Evolutionary conservation across 1,140 invertebrate genomes (phyloP).

Genomic region (Drosophila miranda): DNA sequence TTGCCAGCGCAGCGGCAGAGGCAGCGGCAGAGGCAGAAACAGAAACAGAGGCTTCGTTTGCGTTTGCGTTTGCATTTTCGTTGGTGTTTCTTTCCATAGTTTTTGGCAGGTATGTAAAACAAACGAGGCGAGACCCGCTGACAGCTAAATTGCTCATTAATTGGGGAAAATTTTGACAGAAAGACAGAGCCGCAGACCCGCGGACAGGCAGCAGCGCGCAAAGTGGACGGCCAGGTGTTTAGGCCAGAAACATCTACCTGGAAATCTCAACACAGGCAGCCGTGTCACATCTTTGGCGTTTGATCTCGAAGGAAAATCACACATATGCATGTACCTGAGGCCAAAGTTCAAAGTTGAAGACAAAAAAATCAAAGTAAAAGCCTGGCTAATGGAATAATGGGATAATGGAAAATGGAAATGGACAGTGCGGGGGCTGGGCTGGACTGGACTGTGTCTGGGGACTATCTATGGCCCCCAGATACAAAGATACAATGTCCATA

Average conservation of each 20-base stretch:
- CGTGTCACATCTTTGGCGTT: conserved; percentile 17
- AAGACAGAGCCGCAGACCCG: conserved; percentile 7
- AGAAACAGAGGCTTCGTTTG: too few relatives aligned
- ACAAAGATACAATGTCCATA: conserved; percentile 11
- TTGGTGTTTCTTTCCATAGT: background rate
- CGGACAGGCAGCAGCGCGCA: conserved; percentile 23
- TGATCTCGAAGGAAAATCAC: conserved; percentile 49
- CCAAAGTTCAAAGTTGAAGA: conserved; percentile 48
- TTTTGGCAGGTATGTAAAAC: conserved; percentile 42
- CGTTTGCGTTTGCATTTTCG: too few relatives aligned
- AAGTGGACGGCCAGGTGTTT: conserved; percentile 31
- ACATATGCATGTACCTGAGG: background rate
- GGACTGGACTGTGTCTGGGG: background rate
- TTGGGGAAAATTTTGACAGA: conserved; percentile 51
- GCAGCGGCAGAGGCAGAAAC: background rate
- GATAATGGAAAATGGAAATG: conserved; percentile 29
- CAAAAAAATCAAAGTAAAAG: conserved; percentile 50
- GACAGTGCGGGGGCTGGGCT: background rate
- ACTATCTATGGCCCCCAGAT: background rate
- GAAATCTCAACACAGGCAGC: background rate
- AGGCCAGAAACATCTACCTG: conserved; percentile 20
- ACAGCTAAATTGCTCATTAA: conserved; percentile 77
- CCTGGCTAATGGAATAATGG: conserved; percentile 45
- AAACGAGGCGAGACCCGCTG: conserved; percentile 40
- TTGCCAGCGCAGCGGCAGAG: too few relatives aligned